Conservation (phyloP, 2,797 vertebrate species). For the Siniperca obscura region DNA sequence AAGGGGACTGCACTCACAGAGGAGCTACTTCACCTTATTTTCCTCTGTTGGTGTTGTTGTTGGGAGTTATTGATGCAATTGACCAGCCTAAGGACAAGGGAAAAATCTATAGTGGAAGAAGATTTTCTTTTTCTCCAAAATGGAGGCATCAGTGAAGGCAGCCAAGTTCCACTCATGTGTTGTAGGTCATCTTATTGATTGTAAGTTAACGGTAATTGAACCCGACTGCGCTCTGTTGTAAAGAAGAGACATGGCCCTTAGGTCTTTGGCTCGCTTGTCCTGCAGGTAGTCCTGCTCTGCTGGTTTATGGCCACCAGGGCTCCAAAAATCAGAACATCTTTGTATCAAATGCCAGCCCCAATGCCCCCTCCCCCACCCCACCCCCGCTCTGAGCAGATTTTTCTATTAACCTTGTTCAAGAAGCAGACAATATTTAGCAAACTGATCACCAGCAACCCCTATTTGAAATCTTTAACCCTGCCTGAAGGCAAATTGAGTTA, state of each 20-base stretch:
- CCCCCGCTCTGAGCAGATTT: conserved; percentile 24
- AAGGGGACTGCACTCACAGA: conserved; percentile 68
- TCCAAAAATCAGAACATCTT: conserved; percentile 32
- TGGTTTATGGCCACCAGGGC: conserved; percentile 48
- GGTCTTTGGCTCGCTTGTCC: conserved; percentile 45
- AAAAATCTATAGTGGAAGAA: conserved; percentile 72
- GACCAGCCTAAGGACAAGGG: conserved; percentile 69
- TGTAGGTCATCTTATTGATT: conserved; percentile 82
- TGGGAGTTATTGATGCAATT: conserved; percentile 80
- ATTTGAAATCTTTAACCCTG: conserved; percentile 67
- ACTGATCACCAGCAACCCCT: conserved; percentile 42
- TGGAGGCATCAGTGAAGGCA: conserved; percentile 73
- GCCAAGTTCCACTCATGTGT: conserved; percentile 79
- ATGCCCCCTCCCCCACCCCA: conserved; percentile 19
- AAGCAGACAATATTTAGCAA: conserved; percentile 49
- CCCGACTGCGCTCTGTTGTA: conserved; percentile 67
- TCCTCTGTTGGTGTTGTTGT: conserved; percentile 70
- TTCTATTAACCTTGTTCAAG: conserved; percentile 29
- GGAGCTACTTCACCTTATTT: conserved; percentile 72
- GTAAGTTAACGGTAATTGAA: conserved; percentile 82
- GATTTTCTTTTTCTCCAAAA: conserved; percentile 76
- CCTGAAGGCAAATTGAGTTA: conserved; percentile 44
- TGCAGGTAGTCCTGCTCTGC: conserved; percentile 39
- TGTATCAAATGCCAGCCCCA: not conserved
- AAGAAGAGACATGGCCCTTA: conserved; percentile 72